Conservation (phyloP, 2,113 vertebrate genomes). For the Zosterops lateralis region DNA sequence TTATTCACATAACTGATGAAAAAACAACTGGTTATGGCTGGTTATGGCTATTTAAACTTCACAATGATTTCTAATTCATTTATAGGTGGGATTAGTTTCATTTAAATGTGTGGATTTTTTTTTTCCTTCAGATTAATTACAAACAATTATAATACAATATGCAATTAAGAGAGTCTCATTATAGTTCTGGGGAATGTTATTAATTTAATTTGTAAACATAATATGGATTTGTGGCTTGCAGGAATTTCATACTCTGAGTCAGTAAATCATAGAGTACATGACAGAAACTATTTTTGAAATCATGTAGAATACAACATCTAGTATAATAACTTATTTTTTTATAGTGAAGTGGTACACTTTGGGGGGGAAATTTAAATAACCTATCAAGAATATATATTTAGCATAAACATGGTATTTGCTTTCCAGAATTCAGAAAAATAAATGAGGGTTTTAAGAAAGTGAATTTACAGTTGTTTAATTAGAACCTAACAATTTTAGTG, state of each 20-base stretch:
- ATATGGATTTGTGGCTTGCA: not conserved
- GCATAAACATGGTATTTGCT: not conserved
- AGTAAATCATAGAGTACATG: not conserved
- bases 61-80: not conserved
- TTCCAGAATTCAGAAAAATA: not conserved
- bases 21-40: not conserved
- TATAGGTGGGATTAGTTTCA: not conserved
- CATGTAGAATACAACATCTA: not conserved
- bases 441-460: not conserved
- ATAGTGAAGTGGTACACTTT: not conserved
- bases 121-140: not conserved
- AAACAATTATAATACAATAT: not conserved
- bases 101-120: not conserved
- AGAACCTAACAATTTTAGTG: not conserved
- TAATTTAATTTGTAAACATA: not conserved
- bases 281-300: not conserved
- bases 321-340: not conserved
- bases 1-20: not conserved
- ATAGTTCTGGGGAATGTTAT: not conserved
- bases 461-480: not conserved
- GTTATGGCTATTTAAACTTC: not conserved
- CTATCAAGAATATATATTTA: not conserved
- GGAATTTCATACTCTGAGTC: not conserved
- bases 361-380: fast-evolving
- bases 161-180: not conserved